phyloP scores from a whole-genome alignment of 1,140 invertebrate genomes.

The Cyrtorhinus lividipennis region DNA sequence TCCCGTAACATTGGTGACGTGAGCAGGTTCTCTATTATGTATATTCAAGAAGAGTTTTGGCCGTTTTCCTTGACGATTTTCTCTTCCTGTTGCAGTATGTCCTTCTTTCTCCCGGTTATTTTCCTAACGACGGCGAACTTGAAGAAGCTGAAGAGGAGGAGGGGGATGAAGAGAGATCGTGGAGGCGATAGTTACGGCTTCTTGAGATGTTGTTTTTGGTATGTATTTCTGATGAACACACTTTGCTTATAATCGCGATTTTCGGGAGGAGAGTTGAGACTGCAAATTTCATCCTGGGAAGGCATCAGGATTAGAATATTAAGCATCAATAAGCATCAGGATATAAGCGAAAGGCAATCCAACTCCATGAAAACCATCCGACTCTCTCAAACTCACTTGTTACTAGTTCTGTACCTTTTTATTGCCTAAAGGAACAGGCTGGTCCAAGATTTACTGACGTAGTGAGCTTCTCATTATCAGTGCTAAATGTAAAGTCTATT shows the following conservation, averaged over 20 bases:
- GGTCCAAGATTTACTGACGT: no score
- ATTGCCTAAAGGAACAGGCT: no score
- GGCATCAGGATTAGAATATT: neutral
- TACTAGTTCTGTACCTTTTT: no score
- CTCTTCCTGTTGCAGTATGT: slow-evolving; percentile 17
- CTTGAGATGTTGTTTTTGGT: neutral
- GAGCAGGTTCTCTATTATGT: no score
- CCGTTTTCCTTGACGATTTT: no score
- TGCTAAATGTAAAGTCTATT: no score
- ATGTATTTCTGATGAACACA: neutral
- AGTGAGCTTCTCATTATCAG: neutral
- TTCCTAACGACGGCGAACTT: slow-evolving; percentile 40
- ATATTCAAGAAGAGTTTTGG: no score
- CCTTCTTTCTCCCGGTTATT: slow-evolving; percentile 30
- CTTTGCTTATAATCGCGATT: no score
- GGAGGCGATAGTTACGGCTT: slow-evolving; percentile 36
- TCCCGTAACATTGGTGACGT: no score
- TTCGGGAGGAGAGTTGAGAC: no score
- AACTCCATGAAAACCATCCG: neutral
- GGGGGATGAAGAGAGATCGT: slow-evolving; percentile 39
- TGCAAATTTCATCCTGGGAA: no score
- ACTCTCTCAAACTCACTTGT: no score
- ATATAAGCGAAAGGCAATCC: neutral
- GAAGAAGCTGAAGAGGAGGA: slow-evolving; percentile 36
- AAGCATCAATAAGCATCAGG: neutral